phyloP scores from a whole-genome alignment of 2,113 vertebrate genomes.

The Larimichthys crocea region DNA sequence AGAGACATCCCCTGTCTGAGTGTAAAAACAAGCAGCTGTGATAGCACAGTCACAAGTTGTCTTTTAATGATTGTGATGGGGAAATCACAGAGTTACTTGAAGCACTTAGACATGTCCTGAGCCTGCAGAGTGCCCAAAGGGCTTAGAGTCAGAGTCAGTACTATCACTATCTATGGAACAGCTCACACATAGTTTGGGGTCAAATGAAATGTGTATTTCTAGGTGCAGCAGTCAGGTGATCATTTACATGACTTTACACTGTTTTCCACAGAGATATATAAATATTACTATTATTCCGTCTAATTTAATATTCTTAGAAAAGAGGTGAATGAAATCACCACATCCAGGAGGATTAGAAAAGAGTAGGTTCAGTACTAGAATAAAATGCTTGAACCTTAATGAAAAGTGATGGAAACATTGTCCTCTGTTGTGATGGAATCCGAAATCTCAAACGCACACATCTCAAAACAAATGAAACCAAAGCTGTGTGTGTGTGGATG shows the following conservation, averaged over 20 bases:
- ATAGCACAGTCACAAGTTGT: conserved; percentile 2
- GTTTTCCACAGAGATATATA: too few species aligned
- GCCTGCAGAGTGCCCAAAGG: neutral
- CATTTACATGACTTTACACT: neutral
- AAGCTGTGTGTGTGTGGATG: neutral
- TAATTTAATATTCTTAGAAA: neutral
- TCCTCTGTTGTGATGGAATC: neutral
- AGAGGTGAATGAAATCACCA: neutral
- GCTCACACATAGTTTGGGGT: neutral
- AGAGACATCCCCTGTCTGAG: neutral
- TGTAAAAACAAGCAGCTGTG: neutral
- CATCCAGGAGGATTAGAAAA: too few species aligned
- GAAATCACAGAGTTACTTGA: conserved; percentile 33
- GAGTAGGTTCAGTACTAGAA: neutral
- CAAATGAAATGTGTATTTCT: neutral
- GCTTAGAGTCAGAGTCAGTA: neutral
- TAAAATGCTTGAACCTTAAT: neutral
- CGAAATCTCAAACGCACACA: neutral
- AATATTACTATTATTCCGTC: too few species aligned
- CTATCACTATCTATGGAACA: neutral
- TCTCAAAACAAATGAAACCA: neutral
- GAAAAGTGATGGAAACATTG: neutral
- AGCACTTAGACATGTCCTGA: conserved; percentile 2
- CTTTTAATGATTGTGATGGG: conserved; percentile 22
- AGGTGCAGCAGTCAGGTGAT: neutral